Evolutionary conservation across 2,888 invertebrate species (phyloP).

Genomic region (Carcina quercana): DNA sequence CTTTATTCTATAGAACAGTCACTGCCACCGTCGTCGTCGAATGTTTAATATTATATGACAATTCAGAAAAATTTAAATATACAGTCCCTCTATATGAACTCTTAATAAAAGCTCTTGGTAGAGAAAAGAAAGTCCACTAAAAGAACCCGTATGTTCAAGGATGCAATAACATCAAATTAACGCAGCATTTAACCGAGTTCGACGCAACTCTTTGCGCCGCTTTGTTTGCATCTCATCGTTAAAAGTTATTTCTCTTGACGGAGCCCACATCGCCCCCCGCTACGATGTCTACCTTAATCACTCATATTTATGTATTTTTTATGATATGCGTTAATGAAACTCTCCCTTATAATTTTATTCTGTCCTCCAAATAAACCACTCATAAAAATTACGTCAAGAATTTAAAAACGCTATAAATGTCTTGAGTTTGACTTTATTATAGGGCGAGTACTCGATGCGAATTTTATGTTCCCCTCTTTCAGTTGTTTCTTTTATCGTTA

Average conservation of each 20-base stretch:
- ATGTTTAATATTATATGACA: too few relatives aligned
- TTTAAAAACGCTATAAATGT: constrained; percentile 28
- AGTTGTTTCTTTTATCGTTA: background rate
- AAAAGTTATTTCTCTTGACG: constrained; percentile 45
- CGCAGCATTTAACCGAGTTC: constrained; percentile 34
- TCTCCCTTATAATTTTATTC: constrained; percentile 41
- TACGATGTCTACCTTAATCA: constrained; percentile 57
- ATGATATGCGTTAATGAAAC: constrained; percentile 52
- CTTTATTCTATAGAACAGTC: too few relatives aligned
- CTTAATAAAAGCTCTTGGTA: constrained; percentile 30
- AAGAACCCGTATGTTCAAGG: constrained; percentile 48
- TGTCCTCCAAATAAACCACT: constrained; percentile 27
- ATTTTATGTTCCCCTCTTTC: constrained; percentile 1
- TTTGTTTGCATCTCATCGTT: constrained; percentile 52
- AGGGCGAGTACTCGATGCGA: constrained; percentile 16
- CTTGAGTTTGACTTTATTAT: constrained; percentile 18
- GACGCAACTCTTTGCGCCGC: constrained; percentile 27
- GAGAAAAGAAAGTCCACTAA: constrained; percentile 35
- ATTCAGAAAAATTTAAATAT: too few relatives aligned
- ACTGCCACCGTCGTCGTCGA: too few relatives aligned
- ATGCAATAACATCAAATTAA: constrained; percentile 48
- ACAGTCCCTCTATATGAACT: constrained; percentile 21
- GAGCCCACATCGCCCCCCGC: constrained; percentile 41
- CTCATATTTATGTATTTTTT: constrained; percentile 62
- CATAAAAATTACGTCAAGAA: constrained; percentile 29